Base-by-base conservation (phyloP, 2,797 vertebrate species). In the Lepus oiostolus region DNA sequence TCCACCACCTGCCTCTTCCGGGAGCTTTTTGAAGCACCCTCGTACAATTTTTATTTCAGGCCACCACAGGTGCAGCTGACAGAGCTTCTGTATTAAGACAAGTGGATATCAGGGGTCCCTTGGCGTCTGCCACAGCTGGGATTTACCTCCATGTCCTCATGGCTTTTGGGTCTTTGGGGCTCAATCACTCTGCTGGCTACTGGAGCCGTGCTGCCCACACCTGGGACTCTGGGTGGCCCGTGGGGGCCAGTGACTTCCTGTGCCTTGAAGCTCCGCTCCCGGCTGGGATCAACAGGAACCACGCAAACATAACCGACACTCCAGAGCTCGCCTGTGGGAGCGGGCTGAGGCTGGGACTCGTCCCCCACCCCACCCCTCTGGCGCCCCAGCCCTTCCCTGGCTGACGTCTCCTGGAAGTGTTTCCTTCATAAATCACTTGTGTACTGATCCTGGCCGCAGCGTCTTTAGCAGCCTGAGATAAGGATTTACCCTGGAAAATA, bases 401-500 rank as follows among this genome's bases (percentile, higher is more conserved):
- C 89, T 79, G 76, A 50, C 54, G 62, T 76, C 77, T 90, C 79
- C 88, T 71, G 79, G 85, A 85, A 93, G 68, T 24, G 19, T 8
- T 67, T 89, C 58, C 35, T 85, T 85, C 72, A 35, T 81, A 84
- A 91, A 87, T 90, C 91, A 84, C 62, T 28, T n/a, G 79, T 67
- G 68, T 50, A 86, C 91, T 88, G 86, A 86, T 60, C 60, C n/a
- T 93, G n/a, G 60, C 50, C 3, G 2, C 4, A 14, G 26, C 62
- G 83, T 80, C 79, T 87, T 60, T 58, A 74, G 42, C 38, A 50
- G 54, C 63, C 88, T 26, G 54, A 91, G 85, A 94, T 50, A 35
- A 94, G 62, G 50, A 22, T 87, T 94, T 90, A 86, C 63, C 88
- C 72, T 60, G 71, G 87, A 74, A 94, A 96, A 91, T 86, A 85